Conservation (phyloP, 1,140 invertebrate species). For the Microplitis demolitor region DNA sequence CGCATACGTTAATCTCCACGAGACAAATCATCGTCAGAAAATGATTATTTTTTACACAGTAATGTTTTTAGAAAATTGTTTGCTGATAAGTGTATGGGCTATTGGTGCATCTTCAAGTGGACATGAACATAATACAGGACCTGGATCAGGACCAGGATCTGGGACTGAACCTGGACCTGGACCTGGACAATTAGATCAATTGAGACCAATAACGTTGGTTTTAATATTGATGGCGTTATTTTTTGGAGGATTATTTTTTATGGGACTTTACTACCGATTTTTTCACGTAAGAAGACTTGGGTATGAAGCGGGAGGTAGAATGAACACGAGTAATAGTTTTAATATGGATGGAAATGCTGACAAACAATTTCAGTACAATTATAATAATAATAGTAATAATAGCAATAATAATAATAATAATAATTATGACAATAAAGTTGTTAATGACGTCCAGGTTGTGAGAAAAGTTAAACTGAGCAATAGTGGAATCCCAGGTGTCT, state of each 20-base stretch:
- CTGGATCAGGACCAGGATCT: slow-evolving; percentile 44
- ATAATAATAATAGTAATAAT: too few species aligned
- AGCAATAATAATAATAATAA: slow-evolving; percentile 47
- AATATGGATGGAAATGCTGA: slow-evolving; percentile 50
- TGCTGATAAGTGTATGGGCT: slow-evolving; percentile 76
- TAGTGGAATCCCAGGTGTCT: slow-evolving; percentile 80
- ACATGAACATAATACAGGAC: slow-evolving; percentile 22
- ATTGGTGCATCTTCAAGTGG: slow-evolving; percentile 57
- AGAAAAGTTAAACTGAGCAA: slow-evolving; percentile 56
- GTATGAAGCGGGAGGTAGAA: slow-evolving; percentile 69
- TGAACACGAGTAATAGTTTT: slow-evolving; percentile 49
- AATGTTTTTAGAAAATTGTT: slow-evolving; percentile 86
- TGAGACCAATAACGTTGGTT: slow-evolving; percentile 63
- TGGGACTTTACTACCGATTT: slow-evolving; percentile 83
- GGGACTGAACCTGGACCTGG: slow-evolving; percentile 41
- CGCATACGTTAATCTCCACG: slow-evolving; percentile 88
- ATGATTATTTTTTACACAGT: slow-evolving; percentile 89
- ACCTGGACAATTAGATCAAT: slow-evolving; percentile 44
- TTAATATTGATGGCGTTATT: slow-evolving; percentile 67
- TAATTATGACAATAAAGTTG: slow-evolving; percentile 49
- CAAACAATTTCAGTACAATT: too few species aligned
- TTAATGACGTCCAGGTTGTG: slow-evolving; percentile 34
- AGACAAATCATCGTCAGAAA: slow-evolving; percentile 78
- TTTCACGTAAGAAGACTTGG: slow-evolving; percentile 71
- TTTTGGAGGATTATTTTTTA: slow-evolving; percentile 78